phyloP scores from a whole-genome alignment of 2,797 vertebrate genomes.

The Pangasius djambal region DNA sequence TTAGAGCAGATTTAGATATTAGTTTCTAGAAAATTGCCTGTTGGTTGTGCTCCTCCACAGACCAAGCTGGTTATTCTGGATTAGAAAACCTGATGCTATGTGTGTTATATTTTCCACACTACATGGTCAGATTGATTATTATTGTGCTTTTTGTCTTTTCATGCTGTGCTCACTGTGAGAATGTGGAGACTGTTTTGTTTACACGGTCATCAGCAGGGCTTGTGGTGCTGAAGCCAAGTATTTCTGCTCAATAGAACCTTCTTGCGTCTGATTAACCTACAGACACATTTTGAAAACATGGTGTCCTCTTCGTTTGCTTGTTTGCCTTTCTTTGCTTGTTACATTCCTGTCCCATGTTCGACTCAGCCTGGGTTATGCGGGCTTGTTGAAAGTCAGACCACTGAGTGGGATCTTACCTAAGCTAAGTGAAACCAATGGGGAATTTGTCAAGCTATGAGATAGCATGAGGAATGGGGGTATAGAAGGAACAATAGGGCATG shows the following conservation, averaged over 20 bases:
- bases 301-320: constrained; percentile 5
- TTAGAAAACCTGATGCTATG: not conserved
- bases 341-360: constrained; percentile 21
- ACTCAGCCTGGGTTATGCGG: not conserved
- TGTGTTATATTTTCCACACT: not conserved
- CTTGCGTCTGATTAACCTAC: constrained; percentile 16
- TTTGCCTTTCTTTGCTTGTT: constrained; percentile 23
- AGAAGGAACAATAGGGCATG: not conserved
- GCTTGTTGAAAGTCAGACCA: not conserved
- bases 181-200: constrained; percentile 30
- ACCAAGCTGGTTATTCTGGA: not conserved
- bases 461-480: not conserved
- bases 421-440: not conserved
- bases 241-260: constrained; percentile 2
- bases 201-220: not conserved
- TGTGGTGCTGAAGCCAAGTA: constrained; percentile 13
- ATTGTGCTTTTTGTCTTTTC: constrained; percentile 13
- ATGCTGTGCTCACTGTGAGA: not conserved
- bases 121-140: not conserved
- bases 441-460: constrained; percentile 5
- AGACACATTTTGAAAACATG: constrained; percentile 22
- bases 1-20: not conserved
- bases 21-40: not conserved
- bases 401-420: not conserved
- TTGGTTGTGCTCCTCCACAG: not conserved